Evolutionary conservation across 2,888 invertebrate genomes (phyloP).

Genomic region (Pheosia tremula): DNA sequence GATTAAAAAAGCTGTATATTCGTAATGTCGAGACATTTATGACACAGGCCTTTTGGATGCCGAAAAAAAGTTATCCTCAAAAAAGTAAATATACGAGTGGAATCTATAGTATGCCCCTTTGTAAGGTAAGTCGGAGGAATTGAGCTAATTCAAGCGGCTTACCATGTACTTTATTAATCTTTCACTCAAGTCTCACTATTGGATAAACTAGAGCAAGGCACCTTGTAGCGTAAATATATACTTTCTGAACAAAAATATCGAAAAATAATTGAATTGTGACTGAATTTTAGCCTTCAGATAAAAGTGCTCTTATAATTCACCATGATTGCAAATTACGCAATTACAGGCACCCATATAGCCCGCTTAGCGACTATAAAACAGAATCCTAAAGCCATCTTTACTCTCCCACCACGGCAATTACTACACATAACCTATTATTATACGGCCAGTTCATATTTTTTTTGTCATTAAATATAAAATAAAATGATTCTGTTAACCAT

Average conservation of each 20-base stretch:
- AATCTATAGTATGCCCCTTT: too few species aligned
- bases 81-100: too few species aligned
- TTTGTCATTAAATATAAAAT: slow-evolving; percentile 53
- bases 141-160: too few species aligned
- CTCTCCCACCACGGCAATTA: slow-evolving; percentile 26
- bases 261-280: slow-evolving; percentile 3
- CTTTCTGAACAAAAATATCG: background rate
- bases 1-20: background rate
- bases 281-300: background rate
- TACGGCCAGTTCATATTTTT: slow-evolving; percentile 51
- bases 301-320: slow-evolving; percentile 1
- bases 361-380: slow-evolving; percentile 6
- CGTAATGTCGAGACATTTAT: background rate
- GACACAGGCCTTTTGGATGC: background rate
- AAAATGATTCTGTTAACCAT: slow-evolving; percentile 15
- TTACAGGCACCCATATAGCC: slow-evolving; percentile 12
- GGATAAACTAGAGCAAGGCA: background rate
- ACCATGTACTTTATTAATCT: too few species aligned
- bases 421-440: slow-evolving; percentile 41
- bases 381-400: slow-evolving; percentile 20
- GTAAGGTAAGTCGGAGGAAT: too few species aligned
- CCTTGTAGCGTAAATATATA: background rate
- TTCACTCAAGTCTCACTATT: too few species aligned
- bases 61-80: too few species aligned
- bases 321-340: slow-evolving; percentile 15